phyloP scores from a whole-genome alignment of 2,113 vertebrate species.

The Spheniscus mendiculus region DNA sequence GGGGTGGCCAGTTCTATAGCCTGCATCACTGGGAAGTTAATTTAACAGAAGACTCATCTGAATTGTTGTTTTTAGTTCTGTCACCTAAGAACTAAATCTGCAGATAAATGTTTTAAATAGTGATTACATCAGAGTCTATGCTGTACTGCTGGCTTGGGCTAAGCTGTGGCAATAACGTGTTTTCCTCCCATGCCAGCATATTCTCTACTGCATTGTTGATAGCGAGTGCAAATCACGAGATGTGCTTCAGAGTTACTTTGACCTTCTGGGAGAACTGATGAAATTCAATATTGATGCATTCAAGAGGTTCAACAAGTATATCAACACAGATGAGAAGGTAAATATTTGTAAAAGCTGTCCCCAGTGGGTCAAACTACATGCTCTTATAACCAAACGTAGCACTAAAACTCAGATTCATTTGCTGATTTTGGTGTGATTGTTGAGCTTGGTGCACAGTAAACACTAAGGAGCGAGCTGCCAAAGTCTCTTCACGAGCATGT shows the following conservation, averaged over 20 bases:
- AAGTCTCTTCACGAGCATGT: neutral
- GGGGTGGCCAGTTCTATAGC: neutral
- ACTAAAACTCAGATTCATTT: neutral
- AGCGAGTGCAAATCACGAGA: conserved; percentile 96
- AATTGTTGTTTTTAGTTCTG: neutral
- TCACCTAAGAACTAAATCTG: neutral
- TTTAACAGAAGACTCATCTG: neutral
- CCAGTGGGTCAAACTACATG: neutral
- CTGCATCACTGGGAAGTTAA: neutral
- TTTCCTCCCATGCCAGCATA: conserved; percentile 80
- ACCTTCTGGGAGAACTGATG: conserved; percentile 97
- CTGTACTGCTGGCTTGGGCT: neutral
- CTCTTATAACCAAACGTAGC: neutral
- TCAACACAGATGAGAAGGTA: conserved; percentile 97
- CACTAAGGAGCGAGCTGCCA: neutral
- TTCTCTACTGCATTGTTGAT: conserved; percentile 98
- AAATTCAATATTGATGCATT: conserved; percentile 99
- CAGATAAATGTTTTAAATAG: neutral
- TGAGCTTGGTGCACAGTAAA: neutral
- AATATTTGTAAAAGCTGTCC: neutral
- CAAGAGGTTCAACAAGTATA: conserved; percentile 98
- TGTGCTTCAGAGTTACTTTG: conserved; percentile 98
- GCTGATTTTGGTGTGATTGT: neutral
- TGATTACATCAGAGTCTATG: neutral
- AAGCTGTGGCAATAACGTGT: neutral